phyloP scores from a whole-genome alignment of 2,888 invertebrate species.

The Tortricodes alternella region DNA sequence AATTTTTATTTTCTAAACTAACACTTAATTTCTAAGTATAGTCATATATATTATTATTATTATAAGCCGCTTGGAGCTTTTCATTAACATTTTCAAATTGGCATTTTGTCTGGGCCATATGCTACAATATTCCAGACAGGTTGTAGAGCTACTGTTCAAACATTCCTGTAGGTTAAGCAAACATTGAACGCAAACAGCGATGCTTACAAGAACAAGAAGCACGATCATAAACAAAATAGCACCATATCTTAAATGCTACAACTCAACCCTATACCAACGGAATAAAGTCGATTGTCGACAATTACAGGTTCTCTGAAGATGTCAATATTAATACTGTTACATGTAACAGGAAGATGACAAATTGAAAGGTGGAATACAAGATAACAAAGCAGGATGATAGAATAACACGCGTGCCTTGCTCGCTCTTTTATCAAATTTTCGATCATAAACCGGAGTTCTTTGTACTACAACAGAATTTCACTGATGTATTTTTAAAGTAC shows the following conservation, averaged over 20 bases:
- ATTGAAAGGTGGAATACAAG: constrained; percentile 16
- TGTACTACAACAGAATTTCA: background rate
- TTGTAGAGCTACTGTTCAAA: constrained; percentile 11
- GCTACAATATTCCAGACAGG: background rate
- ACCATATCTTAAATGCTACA: background rate
- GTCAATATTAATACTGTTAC: constrained; percentile 20
- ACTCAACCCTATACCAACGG: background rate
- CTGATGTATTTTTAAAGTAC: too few relatives aligned
- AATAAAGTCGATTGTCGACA: background rate
- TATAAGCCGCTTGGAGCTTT: background rate
- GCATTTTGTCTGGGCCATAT: background rate
- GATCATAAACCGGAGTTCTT: background rate
- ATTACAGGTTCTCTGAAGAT: background rate
- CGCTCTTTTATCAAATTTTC: constrained; percentile 5
- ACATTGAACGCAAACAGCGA: constrained; percentile 4
- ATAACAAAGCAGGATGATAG: constrained; percentile 23
- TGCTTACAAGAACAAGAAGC: constrained; percentile 5
- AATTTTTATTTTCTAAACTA: too few relatives aligned
- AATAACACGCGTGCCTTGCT: constrained; percentile 11
- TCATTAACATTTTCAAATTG: background rate
- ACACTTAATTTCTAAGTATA: too few relatives aligned
- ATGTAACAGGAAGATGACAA: constrained; percentile 12
- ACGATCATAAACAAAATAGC: constrained; percentile 1
- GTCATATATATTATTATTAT: too few relatives aligned
- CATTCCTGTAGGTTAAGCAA: background rate